These are phyloP conservation scores for Anolis sagrei DNA, from an alignment of 2,113 vertebrate genomes.

Conservation along the genomic window DNA sequence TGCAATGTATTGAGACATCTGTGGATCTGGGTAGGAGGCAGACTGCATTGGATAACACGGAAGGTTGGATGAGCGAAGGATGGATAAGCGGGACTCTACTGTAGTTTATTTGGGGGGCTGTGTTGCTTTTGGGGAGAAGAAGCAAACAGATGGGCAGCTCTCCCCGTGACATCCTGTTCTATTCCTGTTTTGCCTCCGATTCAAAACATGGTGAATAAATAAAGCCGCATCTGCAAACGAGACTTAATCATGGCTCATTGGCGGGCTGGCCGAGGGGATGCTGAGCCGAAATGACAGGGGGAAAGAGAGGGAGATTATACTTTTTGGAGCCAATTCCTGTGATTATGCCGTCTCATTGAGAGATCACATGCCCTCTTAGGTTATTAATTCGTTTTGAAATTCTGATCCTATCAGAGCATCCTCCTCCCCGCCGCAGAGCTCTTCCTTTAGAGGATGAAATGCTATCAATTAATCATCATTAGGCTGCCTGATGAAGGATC, in stretches of 20 bases:
- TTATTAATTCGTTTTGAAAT: conserved; percentile 56
- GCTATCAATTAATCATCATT: conserved; percentile 44
- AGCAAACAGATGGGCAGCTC: neutral
- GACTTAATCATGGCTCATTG: conserved; percentile 54
- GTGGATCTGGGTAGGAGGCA: no score
- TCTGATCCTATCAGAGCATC: conserved; percentile 43
- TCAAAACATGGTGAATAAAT: conserved; percentile 4
- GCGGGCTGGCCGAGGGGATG: neutral
- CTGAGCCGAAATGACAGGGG: neutral
- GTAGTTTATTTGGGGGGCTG: no score
- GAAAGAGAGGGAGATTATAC: conserved; percentile 8
- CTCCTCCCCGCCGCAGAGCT: neutral
- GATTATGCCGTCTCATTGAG: conserved; percentile 51
- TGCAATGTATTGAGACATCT: no score
- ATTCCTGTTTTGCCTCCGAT: neutral
- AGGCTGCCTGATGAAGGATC: conserved; percentile 1
- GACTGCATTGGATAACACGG: no score
- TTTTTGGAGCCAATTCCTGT: neutral
- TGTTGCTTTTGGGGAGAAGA: neutral
- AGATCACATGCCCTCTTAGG: conserved; percentile 20
- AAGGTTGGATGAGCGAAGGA: no score
- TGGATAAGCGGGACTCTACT: no score
- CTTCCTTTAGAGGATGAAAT: conserved; percentile 22
- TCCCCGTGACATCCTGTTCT: neutral
- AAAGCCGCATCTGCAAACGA: conserved; percentile 43